Evolutionary conservation across 2,797 vertebrate genomes (phyloP), one percentile per base, ranked within the genome.

Genomic region (Pangasius mekongensis): DNA sequence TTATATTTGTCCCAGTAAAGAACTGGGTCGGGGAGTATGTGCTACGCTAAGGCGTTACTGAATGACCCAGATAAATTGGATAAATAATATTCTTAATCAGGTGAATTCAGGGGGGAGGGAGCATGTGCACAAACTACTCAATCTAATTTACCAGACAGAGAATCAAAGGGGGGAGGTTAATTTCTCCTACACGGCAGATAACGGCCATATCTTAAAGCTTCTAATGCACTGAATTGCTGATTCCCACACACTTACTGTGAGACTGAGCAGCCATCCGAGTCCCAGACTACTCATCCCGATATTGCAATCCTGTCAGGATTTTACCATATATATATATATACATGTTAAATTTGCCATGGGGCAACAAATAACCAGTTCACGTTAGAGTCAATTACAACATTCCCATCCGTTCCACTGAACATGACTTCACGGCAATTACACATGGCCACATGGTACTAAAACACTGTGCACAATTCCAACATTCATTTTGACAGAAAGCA

Each of bases 111-210:
- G 67, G 90, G 92, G 89, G 92, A 77, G 86, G 77, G 67, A 85
- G 43, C 54, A 67, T 0, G 71, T 91, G 91, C 91, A 90, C 91
- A 90, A 87, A 92, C 86, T 91, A 91, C 85, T 86, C 90, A 94
- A 95, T 94, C 91, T 93, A 94, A 96, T 96, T 94, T 95, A 90
- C 87, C 78, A 90, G 92, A 92, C 89, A 87, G 89, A 91, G 91
- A 93, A 94, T 92, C 91, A 93, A 89, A 92, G 89, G 86, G 91
- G 91, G 91, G 87, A 93, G 93, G 94, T 94, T 95, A 95, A 95
- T 95, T 93, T 92, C 77, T 94, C 91, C 91, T 91, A 91, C 91
- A 76, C 30, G 87, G 89, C 80, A 90, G 86, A 92, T 78, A 82
- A 88, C 87, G 64, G 86, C 82, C 91, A 52, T 71, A 52, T 88